These are phyloP conservation scores for Fringilla coelebs DNA, from an alignment of 2,797 vertebrate species.

Conservation along the genomic window DNA sequence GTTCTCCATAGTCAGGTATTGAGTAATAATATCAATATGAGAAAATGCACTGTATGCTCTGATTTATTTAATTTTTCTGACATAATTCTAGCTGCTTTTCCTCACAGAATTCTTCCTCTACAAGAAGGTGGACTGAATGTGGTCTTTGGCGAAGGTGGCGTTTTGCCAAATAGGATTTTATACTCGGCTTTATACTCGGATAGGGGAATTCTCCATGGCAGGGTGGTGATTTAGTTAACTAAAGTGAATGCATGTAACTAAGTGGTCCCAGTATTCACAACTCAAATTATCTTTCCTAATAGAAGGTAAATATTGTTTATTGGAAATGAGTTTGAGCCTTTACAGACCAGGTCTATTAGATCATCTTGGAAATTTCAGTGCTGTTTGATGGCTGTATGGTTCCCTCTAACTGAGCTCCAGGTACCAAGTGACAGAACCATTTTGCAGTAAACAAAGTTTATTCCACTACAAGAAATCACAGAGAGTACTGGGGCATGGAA, in stretches of 20 bases:
- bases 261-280: neutral
- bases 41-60: neutral
- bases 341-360: neutral
- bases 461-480: neutral
- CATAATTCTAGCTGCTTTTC: neutral
- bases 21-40: neutral
- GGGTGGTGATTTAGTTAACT: neutral
- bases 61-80: neutral
- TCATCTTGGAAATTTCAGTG: neutral
- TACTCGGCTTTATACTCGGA: neutral
- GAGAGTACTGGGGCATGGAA: neutral
- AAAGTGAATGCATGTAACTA: neutral
- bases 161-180: neutral
- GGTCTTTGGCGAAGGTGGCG: neutral
- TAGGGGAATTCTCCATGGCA: neutral
- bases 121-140: neutral
- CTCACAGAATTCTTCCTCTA: neutral
- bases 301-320: neutral
- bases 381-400: neutral
- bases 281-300: neutral
- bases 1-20: neutral
- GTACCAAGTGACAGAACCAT: neutral
- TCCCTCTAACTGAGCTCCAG: neutral
- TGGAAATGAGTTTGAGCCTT: neutral
- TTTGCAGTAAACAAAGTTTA: neutral